phyloP scores from a whole-genome alignment of 2,113 vertebrate species.

The Tachysurus vachellii region DNA sequence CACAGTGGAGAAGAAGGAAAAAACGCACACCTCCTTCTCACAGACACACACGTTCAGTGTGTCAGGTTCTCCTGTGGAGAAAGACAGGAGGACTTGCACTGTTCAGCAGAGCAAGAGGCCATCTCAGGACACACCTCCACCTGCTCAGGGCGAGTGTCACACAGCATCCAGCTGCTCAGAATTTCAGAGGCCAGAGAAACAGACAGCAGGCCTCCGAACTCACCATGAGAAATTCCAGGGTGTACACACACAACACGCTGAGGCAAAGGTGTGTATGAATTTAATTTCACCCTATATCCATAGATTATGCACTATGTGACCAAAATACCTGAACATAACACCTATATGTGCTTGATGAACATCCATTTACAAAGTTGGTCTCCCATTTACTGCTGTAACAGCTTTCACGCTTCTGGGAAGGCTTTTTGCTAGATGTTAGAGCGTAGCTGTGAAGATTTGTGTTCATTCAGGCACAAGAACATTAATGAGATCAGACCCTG shows the following conservation, averaged over 20 bases:
- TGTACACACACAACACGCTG: slow-evolving; percentile 36
- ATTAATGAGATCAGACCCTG: neutral
- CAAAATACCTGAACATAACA: neutral
- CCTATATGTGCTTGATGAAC: neutral
- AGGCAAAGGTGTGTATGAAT: neutral
- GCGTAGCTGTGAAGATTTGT: neutral
- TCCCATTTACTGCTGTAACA: neutral
- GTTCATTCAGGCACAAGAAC: neutral
- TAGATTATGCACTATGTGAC: neutral
- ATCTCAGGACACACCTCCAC: slow-evolving; percentile 39
- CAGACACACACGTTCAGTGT: slow-evolving; percentile 57
- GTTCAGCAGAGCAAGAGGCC: slow-evolving; percentile 56
- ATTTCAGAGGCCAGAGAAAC: slow-evolving; percentile 39
- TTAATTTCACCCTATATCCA: neutral
- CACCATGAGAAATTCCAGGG: slow-evolving; percentile 36
- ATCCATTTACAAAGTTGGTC: neutral
- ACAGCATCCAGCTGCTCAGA: slow-evolving; percentile 35
- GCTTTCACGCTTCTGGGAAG: neutral
- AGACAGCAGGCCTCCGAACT: slow-evolving; percentile 8
- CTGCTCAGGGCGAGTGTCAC: neutral
- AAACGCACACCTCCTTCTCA: slow-evolving; percentile 52
- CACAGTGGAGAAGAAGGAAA: slow-evolving; percentile 44
- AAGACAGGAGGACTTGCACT: slow-evolving; percentile 40
- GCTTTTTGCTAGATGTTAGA: neutral
- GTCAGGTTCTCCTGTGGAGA: slow-evolving; percentile 56